A percentile compares a stretch with the other conserved stretches of the same genome.
These are phyloP conservation scores for Phaethornis superciliosus DNA, from an alignment of 2,113 vertebrate species.

Conservation along the genomic window DNA sequence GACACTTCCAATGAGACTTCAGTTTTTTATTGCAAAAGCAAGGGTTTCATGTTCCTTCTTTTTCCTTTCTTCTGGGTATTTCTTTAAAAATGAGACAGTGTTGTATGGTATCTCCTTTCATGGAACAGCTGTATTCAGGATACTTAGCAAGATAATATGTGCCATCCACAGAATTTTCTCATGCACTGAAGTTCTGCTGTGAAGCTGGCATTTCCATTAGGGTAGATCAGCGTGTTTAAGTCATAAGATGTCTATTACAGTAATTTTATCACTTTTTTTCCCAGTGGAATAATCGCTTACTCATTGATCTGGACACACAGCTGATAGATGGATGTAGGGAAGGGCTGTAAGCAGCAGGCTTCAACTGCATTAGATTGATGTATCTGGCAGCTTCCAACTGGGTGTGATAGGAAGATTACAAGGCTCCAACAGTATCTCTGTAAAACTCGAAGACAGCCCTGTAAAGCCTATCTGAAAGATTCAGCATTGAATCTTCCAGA, in stretches of 20 bases:
- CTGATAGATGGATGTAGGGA: constrained; percentile 3
- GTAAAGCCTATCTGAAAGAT: background rate
- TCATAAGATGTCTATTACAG: constrained; percentile 23
- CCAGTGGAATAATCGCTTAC: background rate
- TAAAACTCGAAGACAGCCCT: background rate
- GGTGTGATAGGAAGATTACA: constrained; percentile 59
- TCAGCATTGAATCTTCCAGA: background rate
- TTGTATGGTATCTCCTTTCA: background rate
- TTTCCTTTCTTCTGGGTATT: background rate
- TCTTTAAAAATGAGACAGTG: background rate
- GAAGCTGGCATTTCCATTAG: constrained; percentile 19
- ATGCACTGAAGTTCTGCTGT: background rate
- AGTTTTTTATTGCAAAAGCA: background rate
- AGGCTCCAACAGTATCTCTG: constrained; percentile 22
- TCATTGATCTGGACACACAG: constrained; percentile 44
- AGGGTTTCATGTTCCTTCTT: background rate
- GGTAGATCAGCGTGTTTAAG: background rate
- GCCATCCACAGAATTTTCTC: background rate
- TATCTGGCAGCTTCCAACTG: constrained; percentile 56
- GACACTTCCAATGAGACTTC: background rate
- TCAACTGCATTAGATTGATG: constrained; percentile 31
- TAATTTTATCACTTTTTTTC: constrained; percentile 31
- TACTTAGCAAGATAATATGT: background rate
- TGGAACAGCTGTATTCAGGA: background rate
- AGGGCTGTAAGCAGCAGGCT: constrained; percentile 32